Evolutionary conservation across 2,888 invertebrate genomes (phyloP), one percentile per base, ranked within the genome.

Genomic region (Drosophila paramelanica): DNA sequence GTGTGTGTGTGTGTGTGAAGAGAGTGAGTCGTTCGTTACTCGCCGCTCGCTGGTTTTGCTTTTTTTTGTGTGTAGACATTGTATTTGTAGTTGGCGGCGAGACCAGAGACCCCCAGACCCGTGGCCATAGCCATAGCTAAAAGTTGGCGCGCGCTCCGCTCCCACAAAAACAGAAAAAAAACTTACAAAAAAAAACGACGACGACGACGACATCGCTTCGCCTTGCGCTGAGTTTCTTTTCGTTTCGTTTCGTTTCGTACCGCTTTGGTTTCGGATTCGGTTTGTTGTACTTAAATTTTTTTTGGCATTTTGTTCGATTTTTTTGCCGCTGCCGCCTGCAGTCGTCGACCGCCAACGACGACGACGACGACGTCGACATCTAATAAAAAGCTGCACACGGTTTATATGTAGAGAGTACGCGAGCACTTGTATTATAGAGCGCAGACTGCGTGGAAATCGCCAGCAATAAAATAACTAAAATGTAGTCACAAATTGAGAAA

Each of bases 261-360:
- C 62, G 74, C 67, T 57, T 79, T 62, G 64, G 74, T 77, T 85
- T 81, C 73, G 65, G 64, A 67, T 77, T 79, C 81, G 76, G 74
- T 69, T 79, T 78, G 66, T 79, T 81, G 79, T 77, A 73, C 73
- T 73, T 77, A 72, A 50, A 64, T 67, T 70, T 75, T 86, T 83
- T 84, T 84, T 77, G 79, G 85, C 82, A 87, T 84, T 84, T 87
- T 85, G 85, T 87, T 84, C 83, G 83, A 84, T 84, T 87, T 83
- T 82, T 81, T 53, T 66, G 82, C 58, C 71, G 59, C 36, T 62
- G 56, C 67, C 45, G 71, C 71, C 60, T 73, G 77, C 77, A 77
- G 77, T 77, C 77, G 77, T 69, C 77, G 77, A 77, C 77, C 76
- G 76, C 76, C 75, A 73, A 73, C 67, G 68, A 72, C 81, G 79